phyloP scores from a whole-genome alignment of 2,113 vertebrate genomes.

The Erythrolamprus reginae region DNA sequence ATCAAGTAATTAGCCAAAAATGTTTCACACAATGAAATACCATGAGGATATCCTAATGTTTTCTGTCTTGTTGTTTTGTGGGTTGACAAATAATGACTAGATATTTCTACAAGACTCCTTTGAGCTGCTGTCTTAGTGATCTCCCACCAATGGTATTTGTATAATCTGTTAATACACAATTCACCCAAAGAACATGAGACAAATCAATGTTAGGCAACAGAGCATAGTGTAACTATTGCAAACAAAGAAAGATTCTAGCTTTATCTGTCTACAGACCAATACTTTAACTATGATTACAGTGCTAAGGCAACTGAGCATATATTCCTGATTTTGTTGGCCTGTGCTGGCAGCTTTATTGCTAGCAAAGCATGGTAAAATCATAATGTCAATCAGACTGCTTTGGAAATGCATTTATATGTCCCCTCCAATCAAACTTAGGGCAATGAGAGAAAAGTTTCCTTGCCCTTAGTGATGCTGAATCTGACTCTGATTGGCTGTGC shows the following conservation, averaged over 20 bases:
- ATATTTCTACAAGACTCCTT: background rate
- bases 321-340: background rate
- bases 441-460: background rate
- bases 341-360: background rate
- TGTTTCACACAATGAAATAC: background rate
- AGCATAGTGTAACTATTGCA: background rate
- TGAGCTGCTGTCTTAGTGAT: background rate
- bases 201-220: background rate
- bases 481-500: background rate
- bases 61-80: background rate
- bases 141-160: background rate
- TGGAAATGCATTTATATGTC: background rate
- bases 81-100: background rate
- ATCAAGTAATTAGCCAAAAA: background rate
- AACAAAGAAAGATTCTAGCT: background rate
- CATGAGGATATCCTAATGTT: background rate
- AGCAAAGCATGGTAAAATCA: background rate
- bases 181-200: background rate
- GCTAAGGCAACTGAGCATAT: background rate
- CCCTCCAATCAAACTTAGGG: background rate
- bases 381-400: background rate
- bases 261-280: background rate
- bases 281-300: background rate
- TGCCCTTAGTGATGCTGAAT: background rate
- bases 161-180: background rate